Conservation (phyloP, 2,113 vertebrate genomes). For the Cygnus buccinator region DNA sequence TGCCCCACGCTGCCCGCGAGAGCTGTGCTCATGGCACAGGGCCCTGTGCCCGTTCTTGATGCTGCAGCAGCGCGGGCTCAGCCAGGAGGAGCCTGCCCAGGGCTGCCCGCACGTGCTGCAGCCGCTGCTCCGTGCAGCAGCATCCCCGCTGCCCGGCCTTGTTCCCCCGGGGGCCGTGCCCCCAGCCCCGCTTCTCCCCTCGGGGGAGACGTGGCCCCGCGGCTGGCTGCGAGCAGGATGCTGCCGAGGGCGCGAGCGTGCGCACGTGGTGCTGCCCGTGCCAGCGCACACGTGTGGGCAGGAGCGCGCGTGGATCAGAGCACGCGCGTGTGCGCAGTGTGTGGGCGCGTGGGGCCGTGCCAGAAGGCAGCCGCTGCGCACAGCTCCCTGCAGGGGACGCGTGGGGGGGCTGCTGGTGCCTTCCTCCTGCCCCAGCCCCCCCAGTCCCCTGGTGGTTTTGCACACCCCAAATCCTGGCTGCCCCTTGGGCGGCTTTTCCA, state of each 20-base stretch:
- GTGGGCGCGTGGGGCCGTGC: too few relatives aligned
- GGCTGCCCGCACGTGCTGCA: background rate
- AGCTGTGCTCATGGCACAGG: fast-evolving
- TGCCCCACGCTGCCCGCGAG: fast-evolving
- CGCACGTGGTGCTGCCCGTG: background rate
- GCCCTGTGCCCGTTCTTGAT: background rate
- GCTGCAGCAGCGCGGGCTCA: background rate
- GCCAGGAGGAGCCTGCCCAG: background rate
- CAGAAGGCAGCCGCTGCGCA: too few relatives aligned
- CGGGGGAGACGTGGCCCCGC: too few relatives aligned
- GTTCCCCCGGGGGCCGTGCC: background rate
- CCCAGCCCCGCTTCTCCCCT: too few relatives aligned
- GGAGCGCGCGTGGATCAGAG: background rate
- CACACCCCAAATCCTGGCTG: too few relatives aligned
- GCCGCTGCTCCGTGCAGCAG: background rate
- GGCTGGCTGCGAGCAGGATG: too few relatives aligned
- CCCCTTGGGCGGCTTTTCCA: too few relatives aligned
- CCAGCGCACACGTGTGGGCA: background rate
- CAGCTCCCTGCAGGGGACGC: too few relatives aligned
- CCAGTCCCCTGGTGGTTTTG: too few relatives aligned
- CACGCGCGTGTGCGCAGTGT: fast-evolving
- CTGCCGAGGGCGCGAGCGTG: too few relatives aligned
- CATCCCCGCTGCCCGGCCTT: background rate
- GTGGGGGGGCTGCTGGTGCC: too few relatives aligned
- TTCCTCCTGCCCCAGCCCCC: too few relatives aligned